Evolutionary conservation across 2,888 invertebrate species (phyloP).

Genomic region (Athetis lepigone): DNA sequence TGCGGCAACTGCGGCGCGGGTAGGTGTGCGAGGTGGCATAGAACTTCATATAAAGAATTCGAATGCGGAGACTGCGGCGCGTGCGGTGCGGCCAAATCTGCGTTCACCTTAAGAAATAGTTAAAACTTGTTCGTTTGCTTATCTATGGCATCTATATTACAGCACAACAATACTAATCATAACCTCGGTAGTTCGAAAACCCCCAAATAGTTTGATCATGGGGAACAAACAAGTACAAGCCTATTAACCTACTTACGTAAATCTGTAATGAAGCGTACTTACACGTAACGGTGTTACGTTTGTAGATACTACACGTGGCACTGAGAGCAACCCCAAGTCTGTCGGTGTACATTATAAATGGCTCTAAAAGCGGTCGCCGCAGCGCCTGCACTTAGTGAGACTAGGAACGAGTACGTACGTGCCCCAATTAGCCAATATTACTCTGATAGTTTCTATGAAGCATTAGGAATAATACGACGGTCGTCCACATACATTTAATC

Average conservation of each 20-base stretch:
- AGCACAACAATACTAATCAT: neutral
- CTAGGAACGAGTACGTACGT: constrained; percentile 60
- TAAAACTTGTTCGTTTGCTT: neutral
- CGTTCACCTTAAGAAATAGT: too few species aligned
- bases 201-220: constrained; percentile 10
- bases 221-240: constrained; percentile 19
- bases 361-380: constrained; percentile 69
- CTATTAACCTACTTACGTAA: constrained; percentile 46
- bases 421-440: constrained; percentile 69
- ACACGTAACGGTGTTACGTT: constrained; percentile 45
- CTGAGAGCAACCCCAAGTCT: constrained; percentile 47
- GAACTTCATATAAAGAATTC: too few species aligned
- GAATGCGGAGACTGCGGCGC: too few species aligned
- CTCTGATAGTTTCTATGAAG: constrained; percentile 63
- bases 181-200: neutral
- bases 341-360: constrained; percentile 68
- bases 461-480: constrained; percentile 58
- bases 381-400: constrained; percentile 66
- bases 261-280: constrained; percentile 46
- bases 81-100: too few species aligned
- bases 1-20: too few species aligned
- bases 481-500: constrained; percentile 49
- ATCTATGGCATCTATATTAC: neutral
- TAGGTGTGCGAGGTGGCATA: too few species aligned
- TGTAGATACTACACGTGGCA: constrained; percentile 44